Conservation (phyloP, 2,797 vertebrate species). For the Myotis myotis region DNA sequence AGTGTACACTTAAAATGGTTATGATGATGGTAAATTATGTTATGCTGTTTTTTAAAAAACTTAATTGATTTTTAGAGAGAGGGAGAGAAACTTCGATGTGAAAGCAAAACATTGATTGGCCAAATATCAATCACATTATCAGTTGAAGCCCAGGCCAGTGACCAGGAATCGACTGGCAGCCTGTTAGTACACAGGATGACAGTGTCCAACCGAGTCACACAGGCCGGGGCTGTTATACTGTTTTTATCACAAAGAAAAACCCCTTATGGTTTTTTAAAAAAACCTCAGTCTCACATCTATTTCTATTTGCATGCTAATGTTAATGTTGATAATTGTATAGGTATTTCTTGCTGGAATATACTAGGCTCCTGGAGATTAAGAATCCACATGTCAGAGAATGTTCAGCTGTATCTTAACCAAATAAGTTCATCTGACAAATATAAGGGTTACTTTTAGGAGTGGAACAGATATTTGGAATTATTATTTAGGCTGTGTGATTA, state of each 20-base stretch:
- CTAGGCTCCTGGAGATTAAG: background rate
- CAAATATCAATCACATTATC: too few relatives aligned
- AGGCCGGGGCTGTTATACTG: background rate
- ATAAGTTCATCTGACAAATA: background rate
- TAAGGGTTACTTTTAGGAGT: background rate
- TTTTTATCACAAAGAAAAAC: background rate
- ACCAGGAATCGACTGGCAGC: too few relatives aligned
- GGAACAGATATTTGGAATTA: background rate
- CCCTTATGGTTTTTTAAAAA: background rate
- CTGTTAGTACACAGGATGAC: too few relatives aligned
- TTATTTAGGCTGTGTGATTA: background rate
- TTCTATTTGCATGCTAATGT: background rate
- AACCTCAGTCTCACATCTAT: background rate
- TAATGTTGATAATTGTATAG: slow-evolving; percentile 1
- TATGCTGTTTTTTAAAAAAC: background rate
- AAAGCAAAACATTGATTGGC: too few relatives aligned
- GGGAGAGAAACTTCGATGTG: too few relatives aligned
- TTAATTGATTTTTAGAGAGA: too few relatives aligned
- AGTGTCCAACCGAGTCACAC: too few relatives aligned
- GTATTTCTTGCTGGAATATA: background rate
- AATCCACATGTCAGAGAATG: slow-evolving; percentile 30
- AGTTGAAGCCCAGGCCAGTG: too few relatives aligned
- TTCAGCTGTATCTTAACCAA: background rate
- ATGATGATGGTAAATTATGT: background rate
- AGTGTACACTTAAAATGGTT: background rate